Evolutionary conservation across 2,797 vertebrate species (phyloP).

Genomic region (Hephaestus fuliginosus): DNA sequence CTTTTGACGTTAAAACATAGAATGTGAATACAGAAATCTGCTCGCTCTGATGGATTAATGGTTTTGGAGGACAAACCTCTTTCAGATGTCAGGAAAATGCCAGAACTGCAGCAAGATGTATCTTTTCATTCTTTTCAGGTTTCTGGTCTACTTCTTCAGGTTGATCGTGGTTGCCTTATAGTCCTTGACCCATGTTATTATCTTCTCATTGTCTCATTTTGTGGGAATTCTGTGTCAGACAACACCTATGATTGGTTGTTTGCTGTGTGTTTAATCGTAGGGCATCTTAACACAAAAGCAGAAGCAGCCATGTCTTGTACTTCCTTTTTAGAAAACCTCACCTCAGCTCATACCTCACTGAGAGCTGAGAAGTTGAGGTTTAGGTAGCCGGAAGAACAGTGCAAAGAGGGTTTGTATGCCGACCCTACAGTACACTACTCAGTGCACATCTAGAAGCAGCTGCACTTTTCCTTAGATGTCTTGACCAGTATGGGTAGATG

Average conservation of each 20-base stretch:
- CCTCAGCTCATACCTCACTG: too few relatives aligned
- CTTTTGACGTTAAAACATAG: too few relatives aligned
- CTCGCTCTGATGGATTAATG: too few relatives aligned
- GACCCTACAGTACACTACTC: rapidly evolving
- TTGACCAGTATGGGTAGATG: conserved; percentile 6
- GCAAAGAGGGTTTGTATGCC: neutral
- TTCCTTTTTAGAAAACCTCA: neutral
- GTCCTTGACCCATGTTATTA: too few relatives aligned
- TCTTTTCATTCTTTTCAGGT: too few relatives aligned
- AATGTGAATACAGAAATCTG: too few relatives aligned
- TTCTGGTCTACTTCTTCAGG: too few relatives aligned
- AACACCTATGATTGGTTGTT: neutral
- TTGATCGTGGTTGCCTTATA: too few relatives aligned
- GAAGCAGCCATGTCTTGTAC: neutral
- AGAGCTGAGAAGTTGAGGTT: neutral
- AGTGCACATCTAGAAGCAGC: neutral
- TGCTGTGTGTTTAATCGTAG: neutral
- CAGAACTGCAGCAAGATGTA: too few relatives aligned
- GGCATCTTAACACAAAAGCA: neutral
- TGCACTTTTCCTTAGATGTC: neutral
- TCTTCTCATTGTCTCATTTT: neutral
- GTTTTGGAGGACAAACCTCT: too few relatives aligned
- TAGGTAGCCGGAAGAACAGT: neutral
- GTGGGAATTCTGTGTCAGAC: neutral
- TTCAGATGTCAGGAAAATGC: too few relatives aligned